Evolutionary conservation across 2,888 invertebrate genomes (phyloP), one percentile per base, ranked within the genome.

Genomic region (Anaspis maculata): DNA sequence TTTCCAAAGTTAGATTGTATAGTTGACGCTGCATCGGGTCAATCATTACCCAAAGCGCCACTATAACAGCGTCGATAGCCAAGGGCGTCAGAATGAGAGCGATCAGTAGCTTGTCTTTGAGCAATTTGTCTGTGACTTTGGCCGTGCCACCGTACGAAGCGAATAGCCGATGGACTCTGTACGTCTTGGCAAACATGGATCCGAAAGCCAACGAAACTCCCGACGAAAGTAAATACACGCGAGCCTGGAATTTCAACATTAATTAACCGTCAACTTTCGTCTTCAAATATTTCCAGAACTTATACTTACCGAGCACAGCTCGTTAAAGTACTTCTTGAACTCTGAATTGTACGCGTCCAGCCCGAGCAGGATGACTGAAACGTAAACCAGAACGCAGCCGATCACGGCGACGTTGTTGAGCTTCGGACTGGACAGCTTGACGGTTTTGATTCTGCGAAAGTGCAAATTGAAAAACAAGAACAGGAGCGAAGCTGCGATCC

Each of bases 141-240:
- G 85, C 83, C 47, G 85, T 83, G 22, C 81, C 75, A 49, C 83
- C 82, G 49, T 86, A 78, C 49, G 87, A 77, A 37, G 88, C 85
- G 64, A 92, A 91, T 62, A 92, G 88, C 52, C 89, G 76, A 67
- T 92, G 90, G 9, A 92, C 90, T 30, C 92, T 69, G 66, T 91
- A 92, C 0, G 91, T 92, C 69, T 92, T 92, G 2, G 90, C 88
- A 61, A 92, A 91, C 86, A 92, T 92, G 12, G 92, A 89, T 19
- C 92, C 92, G 57, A 92, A 92, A 1, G 91, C 86, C 48, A 92
- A 64, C 0, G 91, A 90, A 64, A 91, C 92, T 15, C 91, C 92
- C 27, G 89, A 86, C 2, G 90, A 88, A 29, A 92, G 70, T 30
- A 92, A 72, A 68, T 89, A 91, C 11, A 89, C 89, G 54, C 89